Evolutionary conservation across 2,113 vertebrate genomes (phyloP), one percentile per base, ranked within the genome.

Genomic region (Myiozetetes cayanensis): DNA sequence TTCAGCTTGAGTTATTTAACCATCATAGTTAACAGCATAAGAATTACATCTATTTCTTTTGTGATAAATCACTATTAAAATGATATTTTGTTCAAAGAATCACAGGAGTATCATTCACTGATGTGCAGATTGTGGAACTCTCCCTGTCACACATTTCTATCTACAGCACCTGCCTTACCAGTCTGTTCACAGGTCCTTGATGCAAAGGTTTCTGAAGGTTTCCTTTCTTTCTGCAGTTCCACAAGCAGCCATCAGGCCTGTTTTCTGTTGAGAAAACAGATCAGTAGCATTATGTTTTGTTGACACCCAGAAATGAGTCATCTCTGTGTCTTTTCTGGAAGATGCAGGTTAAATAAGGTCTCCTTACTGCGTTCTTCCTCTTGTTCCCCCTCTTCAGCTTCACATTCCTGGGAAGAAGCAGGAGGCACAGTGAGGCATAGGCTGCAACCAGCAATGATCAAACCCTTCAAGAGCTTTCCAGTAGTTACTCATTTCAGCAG

Each of bases 61-160:
- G 22, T 23, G 17, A 41, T 12, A 27, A 81, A 43, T 8, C 22
- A 13, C 33, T 37, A 7, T 35, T 87, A 55, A 82, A 85, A 4
- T 3, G n/a, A 5, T 53, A 35, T 50, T 87, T 86, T 94, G 4
- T 25, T 27, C 37, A 53, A 53, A 71, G 20, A 50, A 9, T 59
- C 0, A 1, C 22, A 16, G 37, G 17, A 67, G 9, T 8, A 35
- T n/a, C 39, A 6, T 0, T 3, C 33, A 10, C 4, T 1, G 19
- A 52, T 24, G 33, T 7, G 24, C 22, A 77, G 55, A 5, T 14
- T 10, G 17, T 22, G 47, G 50, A 49, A 78, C 23, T n/a, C 11
- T 67, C 24, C 70, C 33, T 28, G 9, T 55, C 9, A 20, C 16
- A 20, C 2, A 1, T 39, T 39, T 41, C 33, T 66, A 3, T 6